These are phyloP conservation scores for Chloroceryle amazona DNA, from an alignment of 2,797 vertebrate genomes.

Conservation along the genomic window DNA sequence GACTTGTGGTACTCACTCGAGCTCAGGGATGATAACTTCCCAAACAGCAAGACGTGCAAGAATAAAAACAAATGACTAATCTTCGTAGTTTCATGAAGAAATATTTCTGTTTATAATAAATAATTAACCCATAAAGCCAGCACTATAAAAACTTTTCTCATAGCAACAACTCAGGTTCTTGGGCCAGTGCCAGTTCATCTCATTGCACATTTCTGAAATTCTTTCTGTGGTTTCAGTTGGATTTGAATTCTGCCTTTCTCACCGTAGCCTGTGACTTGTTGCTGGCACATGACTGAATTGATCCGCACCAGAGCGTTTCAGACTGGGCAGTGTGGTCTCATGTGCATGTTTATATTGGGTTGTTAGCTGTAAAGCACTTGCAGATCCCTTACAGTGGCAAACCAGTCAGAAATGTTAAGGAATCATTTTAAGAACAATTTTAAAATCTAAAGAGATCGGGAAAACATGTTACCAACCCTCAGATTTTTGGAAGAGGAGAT, in stretches of 20 bases:
- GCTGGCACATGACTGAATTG: neutral
- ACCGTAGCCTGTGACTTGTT: neutral
- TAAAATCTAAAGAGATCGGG: neutral
- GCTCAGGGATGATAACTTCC: neutral
- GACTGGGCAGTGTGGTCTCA: neutral
- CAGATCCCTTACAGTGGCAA: neutral
- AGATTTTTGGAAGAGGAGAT: neutral
- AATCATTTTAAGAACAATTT: neutral
- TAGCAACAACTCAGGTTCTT: neutral
- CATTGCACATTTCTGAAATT: neutral
- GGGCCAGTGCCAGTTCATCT: neutral
- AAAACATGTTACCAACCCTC: neutral
- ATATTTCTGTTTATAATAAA: neutral
- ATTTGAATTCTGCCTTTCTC: neutral
- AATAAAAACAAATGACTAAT: neutral
- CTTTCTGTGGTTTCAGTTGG: neutral
- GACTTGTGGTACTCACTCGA: neutral
- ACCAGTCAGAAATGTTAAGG: neutral
- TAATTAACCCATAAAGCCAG: neutral
- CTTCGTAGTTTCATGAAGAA: neutral
- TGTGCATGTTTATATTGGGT: fast-evolving
- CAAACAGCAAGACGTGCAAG: neutral
- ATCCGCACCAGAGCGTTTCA: neutral
- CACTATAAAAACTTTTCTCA: neutral
- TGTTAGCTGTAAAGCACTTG: neutral